Evolutionary conservation across 2,113 vertebrate genomes (phyloP).

Genomic region (Malurus melanocephalus): DNA sequence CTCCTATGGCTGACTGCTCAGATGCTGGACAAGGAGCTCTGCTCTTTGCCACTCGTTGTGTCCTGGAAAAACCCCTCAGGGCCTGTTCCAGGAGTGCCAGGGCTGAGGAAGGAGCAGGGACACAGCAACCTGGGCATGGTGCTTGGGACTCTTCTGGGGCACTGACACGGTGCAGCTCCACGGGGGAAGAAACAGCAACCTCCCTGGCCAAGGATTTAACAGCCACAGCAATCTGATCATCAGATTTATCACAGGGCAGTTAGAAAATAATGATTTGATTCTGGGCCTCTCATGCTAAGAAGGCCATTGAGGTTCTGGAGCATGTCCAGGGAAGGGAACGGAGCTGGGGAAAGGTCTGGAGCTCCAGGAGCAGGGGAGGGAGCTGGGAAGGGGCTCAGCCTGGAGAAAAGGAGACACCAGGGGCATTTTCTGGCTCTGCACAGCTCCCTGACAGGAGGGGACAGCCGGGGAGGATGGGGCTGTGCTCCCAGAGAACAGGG

Average conservation of each 20-base stretch:
- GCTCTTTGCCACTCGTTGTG: not conserved
- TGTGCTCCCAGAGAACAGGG: not conserved
- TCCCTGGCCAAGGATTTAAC: not conserved
- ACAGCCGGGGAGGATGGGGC: fast-evolving
- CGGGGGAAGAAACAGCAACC: too few relatives aligned
- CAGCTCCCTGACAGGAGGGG: not conserved
- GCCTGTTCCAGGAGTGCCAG: fast-evolving
- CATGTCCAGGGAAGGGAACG: fast-evolving
- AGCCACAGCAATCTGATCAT: not conserved
- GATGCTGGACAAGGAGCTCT: not conserved
- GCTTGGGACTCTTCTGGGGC: fast-evolving
- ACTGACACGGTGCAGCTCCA: fast-evolving
- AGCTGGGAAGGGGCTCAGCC: not conserved
- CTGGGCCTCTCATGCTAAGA: not conserved
- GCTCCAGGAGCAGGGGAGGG: fast-evolving
- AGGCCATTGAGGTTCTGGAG: not conserved
- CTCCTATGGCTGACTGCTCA: fast-evolving
- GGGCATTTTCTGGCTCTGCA: not conserved
- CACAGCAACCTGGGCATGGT: not conserved
- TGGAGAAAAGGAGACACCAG: not conserved
- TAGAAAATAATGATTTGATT: not conserved
- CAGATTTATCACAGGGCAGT: not conserved
- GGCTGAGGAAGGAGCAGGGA: not conserved
- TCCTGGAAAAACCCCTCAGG: not conserved
- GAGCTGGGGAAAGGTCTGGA: not conserved